These are phyloP conservation scores for Leptestheria dahalacensis DNA, from an alignment of 1,140 invertebrate species.

Conservation along the genomic window DNA sequence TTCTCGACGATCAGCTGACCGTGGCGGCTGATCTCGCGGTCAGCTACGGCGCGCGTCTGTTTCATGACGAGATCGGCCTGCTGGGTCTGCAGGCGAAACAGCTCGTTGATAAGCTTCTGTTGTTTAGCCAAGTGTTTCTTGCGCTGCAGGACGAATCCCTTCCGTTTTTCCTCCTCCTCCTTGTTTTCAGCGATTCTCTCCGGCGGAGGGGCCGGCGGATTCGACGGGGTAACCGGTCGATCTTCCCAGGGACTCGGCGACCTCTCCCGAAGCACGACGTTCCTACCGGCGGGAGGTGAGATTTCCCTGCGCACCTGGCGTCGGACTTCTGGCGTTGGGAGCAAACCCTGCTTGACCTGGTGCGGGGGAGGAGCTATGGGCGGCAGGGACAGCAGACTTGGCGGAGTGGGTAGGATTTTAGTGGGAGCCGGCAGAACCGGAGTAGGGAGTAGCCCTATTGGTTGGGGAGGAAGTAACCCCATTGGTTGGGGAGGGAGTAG, in stretches of 20 bases:
- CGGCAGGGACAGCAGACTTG: too few species aligned
- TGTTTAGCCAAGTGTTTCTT: neutral
- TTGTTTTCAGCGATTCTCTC: neutral
- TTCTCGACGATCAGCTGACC: neutral
- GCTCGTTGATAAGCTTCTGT: neutral
- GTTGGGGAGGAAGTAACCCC: too few species aligned
- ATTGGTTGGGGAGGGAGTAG: too few species aligned
- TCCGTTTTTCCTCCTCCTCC: neutral
- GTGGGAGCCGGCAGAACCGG: too few species aligned
- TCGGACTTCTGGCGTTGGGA: neutral
- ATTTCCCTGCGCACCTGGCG: neutral
- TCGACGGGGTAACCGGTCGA: neutral
- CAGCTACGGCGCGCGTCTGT: neutral
- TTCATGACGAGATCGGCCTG: constrained; percentile 1
- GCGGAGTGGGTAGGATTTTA: too few species aligned
- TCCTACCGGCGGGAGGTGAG: neutral
- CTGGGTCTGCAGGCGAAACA: neutral
- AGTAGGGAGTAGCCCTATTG: too few species aligned
- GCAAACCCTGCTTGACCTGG: too few species aligned
- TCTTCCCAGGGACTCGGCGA: neutral
- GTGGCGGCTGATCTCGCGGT: neutral
- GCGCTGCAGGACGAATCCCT: neutral
- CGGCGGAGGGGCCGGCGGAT: neutral
- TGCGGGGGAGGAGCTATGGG: too few species aligned
- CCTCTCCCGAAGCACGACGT: neutral